Evolutionary conservation across 2,888 invertebrate genomes (phyloP), one percentile per base, ranked within the genome.

Genomic region (Metopia argyrocephala): DNA sequence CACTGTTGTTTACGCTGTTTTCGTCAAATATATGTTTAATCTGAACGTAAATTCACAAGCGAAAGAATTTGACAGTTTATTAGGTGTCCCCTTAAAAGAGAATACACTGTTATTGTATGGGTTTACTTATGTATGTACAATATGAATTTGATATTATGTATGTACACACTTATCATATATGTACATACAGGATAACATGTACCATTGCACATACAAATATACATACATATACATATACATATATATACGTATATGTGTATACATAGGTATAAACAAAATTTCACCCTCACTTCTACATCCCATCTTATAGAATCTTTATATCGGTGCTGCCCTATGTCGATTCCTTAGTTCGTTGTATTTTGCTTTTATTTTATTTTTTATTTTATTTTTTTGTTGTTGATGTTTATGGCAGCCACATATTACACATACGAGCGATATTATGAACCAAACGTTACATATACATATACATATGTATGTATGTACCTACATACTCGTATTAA

Each of bases 281-380:
- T 59, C 74, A 66, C 81, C 81, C 76, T 61, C 65, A 54, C 78
- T 66, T 27, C 23, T 48, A 31, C 70, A 70, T 74, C 54, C 65
- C 61, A 74, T 81, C 54, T 9, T 38, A 38, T 38, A 9, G 38
- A 38, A 38, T 31, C 12, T 12, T 12, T 15, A 12, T 38, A 38
- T 38, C 9, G 9, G 38, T 38, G 9, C 38, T 73, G 61, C 45
- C 45, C 57, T 74, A 74, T 76, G 76, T 74, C 38, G 74, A 74
- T 81, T 81, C 80, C 76, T 81, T 81, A 81, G 80, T 81, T 73
- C 54, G 46, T n/a, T n/a, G 73, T 69, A 64, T 57, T 76, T 78
- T 61, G 74, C 66, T 70, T 81, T 81, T 70, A 81, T 81, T n/a
- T n/a, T n/a, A n/a, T n/a, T n/a, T n/a, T n/a, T n/a, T n/a, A n/a